Conservation (phyloP, 2,797 vertebrate species). For the Anguilla megastoma region DNA sequence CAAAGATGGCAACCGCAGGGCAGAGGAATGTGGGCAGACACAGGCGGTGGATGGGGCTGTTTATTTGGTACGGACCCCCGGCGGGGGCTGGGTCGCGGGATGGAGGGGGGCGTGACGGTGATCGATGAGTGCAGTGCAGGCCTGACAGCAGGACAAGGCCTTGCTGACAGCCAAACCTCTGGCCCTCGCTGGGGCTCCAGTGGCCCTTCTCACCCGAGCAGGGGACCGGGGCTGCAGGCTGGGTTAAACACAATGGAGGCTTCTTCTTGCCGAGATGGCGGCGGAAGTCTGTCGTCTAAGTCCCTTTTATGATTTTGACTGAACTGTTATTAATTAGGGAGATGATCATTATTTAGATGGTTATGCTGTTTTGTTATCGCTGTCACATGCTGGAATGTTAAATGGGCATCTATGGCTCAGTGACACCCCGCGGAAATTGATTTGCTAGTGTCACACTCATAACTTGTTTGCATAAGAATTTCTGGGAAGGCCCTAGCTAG, state of each 20-base stretch:
- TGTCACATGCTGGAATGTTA: conserved; percentile 32
- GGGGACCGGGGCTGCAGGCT: conserved; percentile 42
- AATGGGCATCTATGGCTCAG: conserved; percentile 23
- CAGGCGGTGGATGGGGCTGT: conserved; percentile 57
- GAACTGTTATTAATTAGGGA: conserved; percentile 44
- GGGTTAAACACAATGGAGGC: conserved; percentile 46
- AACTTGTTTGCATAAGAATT: conserved; percentile 12
- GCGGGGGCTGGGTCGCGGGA: conserved; percentile 56
- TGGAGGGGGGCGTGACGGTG: conserved; percentile 62
- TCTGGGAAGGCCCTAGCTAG: conserved; percentile 25
- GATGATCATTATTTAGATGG: conserved; percentile 32
- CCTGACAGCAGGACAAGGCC: conserved; percentile 63
- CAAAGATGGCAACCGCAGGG: conserved; percentile 75
- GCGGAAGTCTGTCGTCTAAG: neutral
- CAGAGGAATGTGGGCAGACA: conserved; percentile 71
- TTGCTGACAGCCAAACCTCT: conserved; percentile 59
- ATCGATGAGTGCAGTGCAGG: conserved; percentile 67
- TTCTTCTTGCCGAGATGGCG: conserved; percentile 27
- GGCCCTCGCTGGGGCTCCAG: conserved; percentile 41
- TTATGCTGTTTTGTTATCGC: neutral
- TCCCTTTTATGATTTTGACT: conserved; percentile 38
- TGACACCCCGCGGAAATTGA: neutral
- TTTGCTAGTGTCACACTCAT: conserved; percentile 17
- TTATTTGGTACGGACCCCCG: conserved; percentile 64
- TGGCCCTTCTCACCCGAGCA: conserved; percentile 27